These are phyloP conservation scores for Paramacrobiotus metropolitanus DNA, from an alignment of 1,140 invertebrate genomes.

Conservation along the genomic window DNA sequence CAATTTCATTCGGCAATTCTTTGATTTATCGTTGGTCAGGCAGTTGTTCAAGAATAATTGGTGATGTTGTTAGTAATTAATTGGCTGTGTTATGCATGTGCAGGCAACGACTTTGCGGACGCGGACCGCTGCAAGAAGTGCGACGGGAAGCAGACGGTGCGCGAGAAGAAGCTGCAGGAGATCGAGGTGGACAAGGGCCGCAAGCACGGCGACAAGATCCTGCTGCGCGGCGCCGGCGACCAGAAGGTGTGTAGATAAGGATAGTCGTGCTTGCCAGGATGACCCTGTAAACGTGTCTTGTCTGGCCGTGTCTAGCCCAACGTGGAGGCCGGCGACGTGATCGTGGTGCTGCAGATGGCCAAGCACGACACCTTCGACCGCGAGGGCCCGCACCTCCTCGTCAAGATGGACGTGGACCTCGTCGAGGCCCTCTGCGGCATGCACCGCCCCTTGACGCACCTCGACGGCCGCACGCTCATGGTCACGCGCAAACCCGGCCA, in stretches of 20 bases:
- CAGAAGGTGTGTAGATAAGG: conserved; percentile 30
- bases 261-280: conserved; percentile 13
- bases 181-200: conserved; percentile 33
- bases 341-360: conserved; percentile 28
- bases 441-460: conserved; percentile 37
- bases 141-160: background rate
- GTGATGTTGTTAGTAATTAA: conserved; percentile 11
- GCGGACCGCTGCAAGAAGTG: conserved; percentile 1
- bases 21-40: too few relatives aligned
- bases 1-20: too few relatives aligned
- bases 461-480: conserved; percentile 54
- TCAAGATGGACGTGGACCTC: conserved; percentile 24
- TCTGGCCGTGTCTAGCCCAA: conserved; percentile 10
- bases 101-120: background rate
- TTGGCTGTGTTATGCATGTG: conserved; percentile 7
- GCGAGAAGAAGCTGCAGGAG: conserved; percentile 31
- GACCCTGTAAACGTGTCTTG: conserved; percentile 5
- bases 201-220: conserved; percentile 29
- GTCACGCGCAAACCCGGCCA: conserved; percentile 44
- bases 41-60: too few relatives aligned
- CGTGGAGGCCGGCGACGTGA: conserved; percentile 28
- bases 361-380: conserved; percentile 25
- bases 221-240: conserved; percentile 31
- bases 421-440: conserved; percentile 33
- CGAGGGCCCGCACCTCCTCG: conserved; percentile 24